phyloP scores from a whole-genome alignment of 1,140 invertebrate species.

The Rhagoletis pomonella region DNA sequence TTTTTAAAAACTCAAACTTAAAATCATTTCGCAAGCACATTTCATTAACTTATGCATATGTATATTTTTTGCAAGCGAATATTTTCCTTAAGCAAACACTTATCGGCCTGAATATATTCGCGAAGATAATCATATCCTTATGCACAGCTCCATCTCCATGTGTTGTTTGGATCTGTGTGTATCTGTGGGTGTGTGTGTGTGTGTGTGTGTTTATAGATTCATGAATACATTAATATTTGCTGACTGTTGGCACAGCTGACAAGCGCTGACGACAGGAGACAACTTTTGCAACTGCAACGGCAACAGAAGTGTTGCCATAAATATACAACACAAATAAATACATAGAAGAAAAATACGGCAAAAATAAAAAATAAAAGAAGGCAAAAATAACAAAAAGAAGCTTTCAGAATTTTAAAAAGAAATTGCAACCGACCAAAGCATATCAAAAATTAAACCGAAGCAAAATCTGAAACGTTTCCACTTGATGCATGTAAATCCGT shows the following conservation, averaged over 20 bases:
- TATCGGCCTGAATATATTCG: neutral
- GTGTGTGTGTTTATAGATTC: too few species aligned
- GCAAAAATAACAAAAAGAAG: too few species aligned
- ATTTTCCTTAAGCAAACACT: neutral
- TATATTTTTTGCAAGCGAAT: neutral
- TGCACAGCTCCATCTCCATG: neutral
- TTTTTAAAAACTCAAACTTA: too few species aligned
- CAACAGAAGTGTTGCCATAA: neutral
- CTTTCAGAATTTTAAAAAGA: neutral
- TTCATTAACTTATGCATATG: too few species aligned
- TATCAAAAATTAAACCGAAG: constrained; percentile 12
- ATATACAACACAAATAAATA: neutral
- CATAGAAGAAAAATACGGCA: too few species aligned
- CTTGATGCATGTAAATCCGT: constrained; percentile 29
- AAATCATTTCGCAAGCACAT: too few species aligned
- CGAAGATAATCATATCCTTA: neutral
- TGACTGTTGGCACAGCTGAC: constrained; percentile 38
- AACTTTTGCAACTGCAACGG: neutral
- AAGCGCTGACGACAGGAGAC: neutral
- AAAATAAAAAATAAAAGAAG: too few species aligned
- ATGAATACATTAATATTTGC: constrained; percentile 47
- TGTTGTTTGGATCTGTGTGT: too few species aligned
- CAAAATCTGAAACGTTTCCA: constrained; percentile 15
- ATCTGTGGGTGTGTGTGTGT: too few species aligned
- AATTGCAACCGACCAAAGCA: constrained; percentile 18